These are phyloP conservation scores for Mimumesa dahlbomi DNA, from an alignment of 2,888 invertebrate species.

Conservation along the genomic window DNA sequence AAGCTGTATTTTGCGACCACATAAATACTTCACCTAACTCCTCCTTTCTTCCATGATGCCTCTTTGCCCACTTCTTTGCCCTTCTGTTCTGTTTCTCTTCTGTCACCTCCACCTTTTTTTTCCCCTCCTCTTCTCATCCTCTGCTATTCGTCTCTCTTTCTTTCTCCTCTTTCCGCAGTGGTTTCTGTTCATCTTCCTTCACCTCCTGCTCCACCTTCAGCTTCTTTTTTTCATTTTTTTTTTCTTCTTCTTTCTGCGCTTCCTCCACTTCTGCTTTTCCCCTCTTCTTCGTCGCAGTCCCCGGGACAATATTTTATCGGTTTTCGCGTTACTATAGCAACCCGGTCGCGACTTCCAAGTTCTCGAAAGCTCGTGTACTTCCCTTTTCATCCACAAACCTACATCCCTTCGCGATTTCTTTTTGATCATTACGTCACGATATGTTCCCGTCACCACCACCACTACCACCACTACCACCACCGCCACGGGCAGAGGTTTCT, in stretches of 20 bases:
- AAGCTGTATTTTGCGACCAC: conserved; percentile 11
- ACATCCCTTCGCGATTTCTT: conserved; percentile 56
- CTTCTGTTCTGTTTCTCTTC: neutral
- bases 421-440: conserved; percentile 60
- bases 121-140: neutral
- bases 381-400: conserved; percentile 54
- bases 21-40: conserved; percentile 39
- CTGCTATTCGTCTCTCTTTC: neutral
- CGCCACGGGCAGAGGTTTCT: too few species aligned
- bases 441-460: too few species aligned
- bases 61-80: neutral
- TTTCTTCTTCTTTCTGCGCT: conserved; percentile 31
- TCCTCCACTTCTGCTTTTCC: conserved; percentile 32
- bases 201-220: conserved; percentile 7
- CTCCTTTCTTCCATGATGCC: conserved; percentile 9
- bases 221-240: conserved; percentile 26
- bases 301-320: conserved; percentile 74
- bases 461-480: too few species aligned
- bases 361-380: conserved; percentile 47
- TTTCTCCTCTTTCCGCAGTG: neutral
- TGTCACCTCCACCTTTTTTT: neutral
- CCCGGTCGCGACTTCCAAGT: conserved; percentile 64
- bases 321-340: conserved; percentile 75
- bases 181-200: conserved; percentile 9
- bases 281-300: conserved; percentile 46